Evolutionary conservation across 2,888 invertebrate genomes (phyloP), one percentile per base, ranked within the genome.

Genomic region (Campoplex nolae): DNA sequence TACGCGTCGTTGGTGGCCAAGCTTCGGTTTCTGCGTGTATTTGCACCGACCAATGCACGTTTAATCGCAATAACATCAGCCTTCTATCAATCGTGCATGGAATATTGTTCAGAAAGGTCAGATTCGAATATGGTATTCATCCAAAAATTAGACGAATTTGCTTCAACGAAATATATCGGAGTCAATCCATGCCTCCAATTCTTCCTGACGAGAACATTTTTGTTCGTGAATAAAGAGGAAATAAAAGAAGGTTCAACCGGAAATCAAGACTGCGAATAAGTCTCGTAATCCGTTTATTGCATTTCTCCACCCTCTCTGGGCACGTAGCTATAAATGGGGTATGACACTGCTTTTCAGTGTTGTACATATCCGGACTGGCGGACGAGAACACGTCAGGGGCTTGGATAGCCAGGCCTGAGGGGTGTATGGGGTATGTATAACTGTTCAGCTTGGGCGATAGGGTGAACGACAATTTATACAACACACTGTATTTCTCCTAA

Each of bases 401-500:
- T 54, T 42, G 68, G 54, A 23, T 51, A 42, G 54, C 35, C 18
- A 3, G 56, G 23, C 38, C 51, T 35, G 32, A 35, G 42, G 62
- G 73, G n/a, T 54, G 51, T 16, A 48, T 32, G 28, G 62, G 42
- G 32, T 54, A 65, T 45, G 48, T 82, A 62, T 58, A 84, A 87
- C 80, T 76, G 73, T 67, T 54, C 81, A 42, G 74, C 70, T 54
- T 62, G 75, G 48, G 56, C 71, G 84, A 87, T 87, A 84, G 78
- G 81, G 78, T 65, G 78, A 84, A 87, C 84, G 87, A 87, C 87
- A 87, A 87, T 84, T 87, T 87, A 87, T 87, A 82, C 84, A 87
- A 84, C 84, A 84, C 87, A 82, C 87, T 79, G 87, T 79, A 82
- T 87, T 87, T 84, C 87, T 75, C 87, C 82, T 87, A 87, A 87